A percentile compares a stretch with the other conserved stretches of the same genome.
These are phyloP conservation scores for Drosophila subpulchrella DNA, from an alignment of 1,140 invertebrate species.

Conservation along the genomic window DNA sequence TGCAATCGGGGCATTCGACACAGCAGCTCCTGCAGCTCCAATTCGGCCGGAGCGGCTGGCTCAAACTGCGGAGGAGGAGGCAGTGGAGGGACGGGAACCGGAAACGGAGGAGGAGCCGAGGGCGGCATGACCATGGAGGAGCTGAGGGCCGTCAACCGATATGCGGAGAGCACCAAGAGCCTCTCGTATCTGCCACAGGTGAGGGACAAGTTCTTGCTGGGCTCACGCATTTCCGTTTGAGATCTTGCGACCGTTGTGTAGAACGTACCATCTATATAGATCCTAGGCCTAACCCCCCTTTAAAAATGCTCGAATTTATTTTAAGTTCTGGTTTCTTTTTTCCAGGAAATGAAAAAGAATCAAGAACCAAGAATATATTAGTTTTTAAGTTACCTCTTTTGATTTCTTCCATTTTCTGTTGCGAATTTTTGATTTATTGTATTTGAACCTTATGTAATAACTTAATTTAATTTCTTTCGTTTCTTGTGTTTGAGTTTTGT, in stretches of 20 bases:
- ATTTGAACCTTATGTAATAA: slow-evolving; percentile 35
- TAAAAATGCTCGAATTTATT: slow-evolving; percentile 61
- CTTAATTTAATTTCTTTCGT: slow-evolving; percentile 6
- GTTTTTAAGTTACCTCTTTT: slow-evolving; percentile 43
- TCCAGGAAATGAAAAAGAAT: slow-evolving; percentile 64
- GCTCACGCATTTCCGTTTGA: slow-evolving; percentile 82
- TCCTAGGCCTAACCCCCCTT: slow-evolving; percentile 38
- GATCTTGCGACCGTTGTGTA: slow-evolving; percentile 32
- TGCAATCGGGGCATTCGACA: slow-evolving; percentile 83
- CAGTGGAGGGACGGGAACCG: slow-evolving; percentile 88
- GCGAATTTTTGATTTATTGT: slow-evolving; percentile 47
- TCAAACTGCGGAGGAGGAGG: slow-evolving; percentile 82
- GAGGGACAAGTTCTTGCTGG: slow-evolving; percentile 85
- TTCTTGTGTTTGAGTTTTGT: slow-evolving; percentile 25
- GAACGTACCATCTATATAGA: slow-evolving; percentile 20
- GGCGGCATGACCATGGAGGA: slow-evolving; percentile 92
- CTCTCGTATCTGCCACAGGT: slow-evolving; percentile 95
- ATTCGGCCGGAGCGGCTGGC: slow-evolving; percentile 85
- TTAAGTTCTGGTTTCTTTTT: slow-evolving; percentile 72
- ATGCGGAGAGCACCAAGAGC: slow-evolving; percentile 96
- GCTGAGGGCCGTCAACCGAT: slow-evolving; percentile 92
- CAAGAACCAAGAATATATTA: slow-evolving; percentile 46
- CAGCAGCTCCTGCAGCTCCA: slow-evolving; percentile 88
- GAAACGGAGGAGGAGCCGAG: slow-evolving; percentile 77
- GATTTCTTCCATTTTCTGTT: slow-evolving; percentile 44